phyloP scores from a whole-genome alignment of 2,113 vertebrate genomes.

The Piaya cayana region DNA sequence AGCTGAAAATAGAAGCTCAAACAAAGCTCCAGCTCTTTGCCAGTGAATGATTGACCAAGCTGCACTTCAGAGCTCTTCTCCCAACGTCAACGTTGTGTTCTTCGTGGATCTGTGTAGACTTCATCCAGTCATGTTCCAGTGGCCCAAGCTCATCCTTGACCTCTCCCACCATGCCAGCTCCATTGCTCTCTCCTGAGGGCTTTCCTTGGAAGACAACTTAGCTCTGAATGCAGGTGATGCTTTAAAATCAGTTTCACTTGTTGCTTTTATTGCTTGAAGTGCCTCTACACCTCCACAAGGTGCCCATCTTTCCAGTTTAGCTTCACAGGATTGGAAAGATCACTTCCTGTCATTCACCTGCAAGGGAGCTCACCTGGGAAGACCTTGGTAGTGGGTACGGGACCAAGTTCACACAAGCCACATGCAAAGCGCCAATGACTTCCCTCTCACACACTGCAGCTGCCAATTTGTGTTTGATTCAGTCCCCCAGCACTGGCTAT shows the following conservation, averaged over 20 bases:
- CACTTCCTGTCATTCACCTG: not conserved
- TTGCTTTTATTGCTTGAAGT: not conserved
- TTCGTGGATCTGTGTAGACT: not conserved
- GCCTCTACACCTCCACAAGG: accelerated
- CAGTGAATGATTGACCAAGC: not conserved
- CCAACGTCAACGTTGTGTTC: not conserved
- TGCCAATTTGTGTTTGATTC: not conserved
- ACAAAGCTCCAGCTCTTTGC: not conserved
- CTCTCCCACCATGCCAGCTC: too few relatives aligned
- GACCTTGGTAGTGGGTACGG: not conserved
- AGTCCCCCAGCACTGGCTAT: not conserved
- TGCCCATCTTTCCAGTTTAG: not conserved
- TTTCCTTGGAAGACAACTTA: not conserved
- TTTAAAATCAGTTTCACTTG: not conserved
- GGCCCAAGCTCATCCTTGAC: not conserved
- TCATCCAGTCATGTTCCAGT: not conserved
- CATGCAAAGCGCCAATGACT: not conserved
- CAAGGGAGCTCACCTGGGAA: not conserved
- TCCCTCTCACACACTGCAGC: not conserved
- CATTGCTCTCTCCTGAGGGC: not conserved
- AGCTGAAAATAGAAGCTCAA: not conserved
- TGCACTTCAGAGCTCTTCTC: not conserved
- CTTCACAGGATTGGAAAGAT: not conserved
- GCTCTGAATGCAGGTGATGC: not conserved
- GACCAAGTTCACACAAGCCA: not conserved